Conservation (phyloP, 2,888 invertebrate genomes). For the Leptura quadrifasciata region DNA sequence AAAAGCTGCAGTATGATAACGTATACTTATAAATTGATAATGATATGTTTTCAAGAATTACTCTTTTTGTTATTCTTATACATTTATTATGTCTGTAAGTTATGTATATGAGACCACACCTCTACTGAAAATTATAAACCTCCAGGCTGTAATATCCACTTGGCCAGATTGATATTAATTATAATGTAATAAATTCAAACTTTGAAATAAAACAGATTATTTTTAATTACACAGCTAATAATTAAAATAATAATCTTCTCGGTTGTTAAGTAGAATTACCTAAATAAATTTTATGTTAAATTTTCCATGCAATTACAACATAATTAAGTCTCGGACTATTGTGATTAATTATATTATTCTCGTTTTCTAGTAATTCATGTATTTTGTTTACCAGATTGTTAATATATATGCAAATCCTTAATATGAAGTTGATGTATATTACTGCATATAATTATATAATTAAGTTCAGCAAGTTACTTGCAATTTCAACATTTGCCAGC, state of each 20-base stretch:
- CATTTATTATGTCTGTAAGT: constrained; percentile 60
- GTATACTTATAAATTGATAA: constrained; percentile 62
- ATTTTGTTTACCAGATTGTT: constrained; percentile 50
- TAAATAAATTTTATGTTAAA: constrained; percentile 67
- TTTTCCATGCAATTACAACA: constrained; percentile 63
- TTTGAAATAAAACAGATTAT: constrained; percentile 63
- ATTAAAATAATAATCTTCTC: constrained; percentile 66
- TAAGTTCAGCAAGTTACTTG: constrained; percentile 40
- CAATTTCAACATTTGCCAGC: constrained; percentile 46
- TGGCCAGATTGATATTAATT: constrained; percentile 67
- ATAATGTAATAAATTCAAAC: constrained; percentile 65
- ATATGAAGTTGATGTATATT: constrained; percentile 41
- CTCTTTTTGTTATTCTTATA: constrained; percentile 56
- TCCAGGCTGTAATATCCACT: constrained; percentile 58
- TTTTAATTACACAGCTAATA: constrained; percentile 67
- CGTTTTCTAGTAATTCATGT: constrained; percentile 48
- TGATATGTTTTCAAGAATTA: constrained; percentile 56
- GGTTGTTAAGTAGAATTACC: constrained; percentile 67
- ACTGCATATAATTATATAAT: constrained; percentile 52
- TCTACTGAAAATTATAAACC: constrained; percentile 64
- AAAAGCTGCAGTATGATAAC: constrained; percentile 58
- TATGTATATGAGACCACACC: constrained; percentile 63
- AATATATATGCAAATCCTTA: constrained; percentile 56
- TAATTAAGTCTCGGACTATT: constrained; percentile 63
- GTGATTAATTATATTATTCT: constrained; percentile 60